A percentile compares a stretch with the other conserved stretches of the same genome.
phyloP scores from a whole-genome alignment of 1,140 invertebrate species.

The Drosophila oshimai region DNA sequence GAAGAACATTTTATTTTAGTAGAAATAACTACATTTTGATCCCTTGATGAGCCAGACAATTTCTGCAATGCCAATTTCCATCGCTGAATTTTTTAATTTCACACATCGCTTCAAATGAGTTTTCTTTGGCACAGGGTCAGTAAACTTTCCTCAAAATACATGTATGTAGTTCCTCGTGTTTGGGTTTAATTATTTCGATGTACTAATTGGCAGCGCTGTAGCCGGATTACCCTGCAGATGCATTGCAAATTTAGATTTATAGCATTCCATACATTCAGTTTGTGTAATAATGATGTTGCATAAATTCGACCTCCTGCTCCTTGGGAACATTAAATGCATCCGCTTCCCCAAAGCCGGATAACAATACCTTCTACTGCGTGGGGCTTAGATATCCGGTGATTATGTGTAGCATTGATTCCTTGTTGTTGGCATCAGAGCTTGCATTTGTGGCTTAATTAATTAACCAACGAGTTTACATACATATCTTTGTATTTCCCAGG shows the following conservation, averaged over 20 bases:
- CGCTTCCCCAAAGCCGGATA: slow-evolving; percentile 5
- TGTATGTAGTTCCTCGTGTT: slow-evolving; percentile 3
- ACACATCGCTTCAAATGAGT: slow-evolving; percentile 53
- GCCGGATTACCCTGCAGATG: background rate
- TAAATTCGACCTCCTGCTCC: slow-evolving; percentile 27
- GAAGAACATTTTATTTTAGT: background rate
- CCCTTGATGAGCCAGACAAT: slow-evolving; percentile 5
- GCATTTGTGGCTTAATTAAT: slow-evolving; percentile 69
- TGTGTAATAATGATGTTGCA: slow-evolving; percentile 65
- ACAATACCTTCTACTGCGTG: background rate
- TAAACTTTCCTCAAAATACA: background rate
- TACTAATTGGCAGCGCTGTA: background rate
- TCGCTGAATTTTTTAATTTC: slow-evolving; percentile 64
- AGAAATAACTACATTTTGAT: slow-evolving; percentile 32
- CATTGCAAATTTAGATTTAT: slow-evolving; percentile 12
- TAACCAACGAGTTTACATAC: slow-evolving; percentile 51
- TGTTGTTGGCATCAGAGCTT: slow-evolving; percentile 29
- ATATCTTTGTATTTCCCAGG: background rate
- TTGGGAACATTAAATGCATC: slow-evolving; percentile 40
- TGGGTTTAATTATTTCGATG: background rate
- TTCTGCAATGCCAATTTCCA: slow-evolving; percentile 32
- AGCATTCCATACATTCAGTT: slow-evolving; percentile 4
- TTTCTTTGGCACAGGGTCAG: background rate
- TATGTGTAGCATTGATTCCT: slow-evolving; percentile 15
- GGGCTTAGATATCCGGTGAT: slow-evolving; percentile 36